These are phyloP conservation scores for Leontocebus nigricollis DNA, from an alignment of 2,797 vertebrate genomes.

Conservation along the genomic window DNA sequence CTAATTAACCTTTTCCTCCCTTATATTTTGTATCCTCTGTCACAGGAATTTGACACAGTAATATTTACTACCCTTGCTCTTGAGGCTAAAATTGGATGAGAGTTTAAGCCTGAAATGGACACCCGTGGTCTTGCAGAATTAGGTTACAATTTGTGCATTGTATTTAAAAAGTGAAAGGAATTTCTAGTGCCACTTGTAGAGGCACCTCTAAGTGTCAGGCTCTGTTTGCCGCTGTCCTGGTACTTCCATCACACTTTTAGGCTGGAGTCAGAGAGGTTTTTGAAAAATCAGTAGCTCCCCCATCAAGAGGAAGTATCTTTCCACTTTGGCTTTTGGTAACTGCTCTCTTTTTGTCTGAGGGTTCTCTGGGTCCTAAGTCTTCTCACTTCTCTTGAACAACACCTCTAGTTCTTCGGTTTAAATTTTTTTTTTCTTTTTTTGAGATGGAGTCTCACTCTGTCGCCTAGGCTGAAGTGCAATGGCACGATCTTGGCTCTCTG, in stretches of 20 bases:
- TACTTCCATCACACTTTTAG: neutral
- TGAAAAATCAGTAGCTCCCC: neutral
- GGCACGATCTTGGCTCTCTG: no score
- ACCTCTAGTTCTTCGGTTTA: neutral
- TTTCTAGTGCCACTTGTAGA: neutral
- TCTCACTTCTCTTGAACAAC: neutral
- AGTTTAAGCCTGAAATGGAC: neutral
- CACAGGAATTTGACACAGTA: neutral
- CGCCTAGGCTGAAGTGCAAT: no score
- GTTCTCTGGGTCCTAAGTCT: neutral
- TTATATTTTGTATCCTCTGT: neutral
- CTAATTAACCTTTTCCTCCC: neutral
- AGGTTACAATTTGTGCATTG: neutral
- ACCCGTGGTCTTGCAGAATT: neutral
- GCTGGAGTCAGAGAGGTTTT: neutral
- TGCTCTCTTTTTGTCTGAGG: neutral
- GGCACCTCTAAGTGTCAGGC: neutral
- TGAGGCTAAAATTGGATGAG: neutral
- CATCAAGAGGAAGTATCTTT: neutral
- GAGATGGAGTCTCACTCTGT: no score
- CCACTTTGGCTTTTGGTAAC: neutral
- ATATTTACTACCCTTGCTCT: neutral
- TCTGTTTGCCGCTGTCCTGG: neutral
- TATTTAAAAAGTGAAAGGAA: neutral
- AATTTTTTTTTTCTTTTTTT: no score